phyloP scores from a whole-genome alignment of 2,888 invertebrate genomes.

The Tetropium fuscum region DNA sequence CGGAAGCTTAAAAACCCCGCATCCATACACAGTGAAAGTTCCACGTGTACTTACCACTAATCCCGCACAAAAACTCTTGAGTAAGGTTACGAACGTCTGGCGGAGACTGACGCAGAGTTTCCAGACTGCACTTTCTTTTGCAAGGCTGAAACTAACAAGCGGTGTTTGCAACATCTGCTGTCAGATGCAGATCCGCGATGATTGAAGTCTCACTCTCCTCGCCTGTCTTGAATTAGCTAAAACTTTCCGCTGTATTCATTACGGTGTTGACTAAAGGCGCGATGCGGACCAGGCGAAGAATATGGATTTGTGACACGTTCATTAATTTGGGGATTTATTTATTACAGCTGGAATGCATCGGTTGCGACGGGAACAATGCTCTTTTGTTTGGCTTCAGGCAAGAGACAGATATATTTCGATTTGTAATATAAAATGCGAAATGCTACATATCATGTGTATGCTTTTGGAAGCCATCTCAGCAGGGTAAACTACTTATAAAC shows the following conservation, averaged over 20 bases:
- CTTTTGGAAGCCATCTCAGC: too few relatives aligned
- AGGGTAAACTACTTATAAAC: too few relatives aligned
- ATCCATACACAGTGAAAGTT: conserved; percentile 6
- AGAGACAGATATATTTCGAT: too few relatives aligned
- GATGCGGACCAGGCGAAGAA: too few relatives aligned
- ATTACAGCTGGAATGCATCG: too few relatives aligned
- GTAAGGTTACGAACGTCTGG: conserved; percentile 27
- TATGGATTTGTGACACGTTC: too few relatives aligned
- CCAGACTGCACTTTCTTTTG: conserved; percentile 23
- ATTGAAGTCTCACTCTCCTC: conserved; percentile 33
- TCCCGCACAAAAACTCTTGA: conserved; percentile 16
- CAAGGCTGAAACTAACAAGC: conserved; percentile 17
- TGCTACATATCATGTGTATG: too few relatives aligned
- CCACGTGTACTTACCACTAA: not conserved
- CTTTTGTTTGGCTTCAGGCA: too few relatives aligned
- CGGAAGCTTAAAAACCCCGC: too few relatives aligned
- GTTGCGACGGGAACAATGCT: too few relatives aligned
- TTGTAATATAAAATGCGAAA: too few relatives aligned
- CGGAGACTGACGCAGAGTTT: conserved; percentile 8
- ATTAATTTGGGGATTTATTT: too few relatives aligned
- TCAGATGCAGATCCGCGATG: conserved; percentile 37
- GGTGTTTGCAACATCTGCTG: conserved; percentile 39
- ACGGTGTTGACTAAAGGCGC: not conserved
- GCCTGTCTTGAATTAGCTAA: conserved; percentile 12
- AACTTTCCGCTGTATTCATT: conserved; percentile 16